Conservation (phyloP, 2,113 vertebrate genomes). For the Xyliphius kryptos region DNA sequence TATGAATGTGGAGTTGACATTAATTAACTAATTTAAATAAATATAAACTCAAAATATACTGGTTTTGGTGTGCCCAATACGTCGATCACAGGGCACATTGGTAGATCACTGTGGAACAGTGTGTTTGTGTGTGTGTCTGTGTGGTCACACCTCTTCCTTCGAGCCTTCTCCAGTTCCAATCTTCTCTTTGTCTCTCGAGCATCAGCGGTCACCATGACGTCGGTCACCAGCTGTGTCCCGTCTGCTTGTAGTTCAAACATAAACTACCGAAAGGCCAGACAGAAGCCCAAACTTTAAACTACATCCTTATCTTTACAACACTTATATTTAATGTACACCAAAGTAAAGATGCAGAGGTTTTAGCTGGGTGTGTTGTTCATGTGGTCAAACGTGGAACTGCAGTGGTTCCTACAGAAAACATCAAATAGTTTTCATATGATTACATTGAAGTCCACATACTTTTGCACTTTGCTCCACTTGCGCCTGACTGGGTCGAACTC, state of each 20-base stretch:
- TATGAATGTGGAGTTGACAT: slow-evolving; percentile 40
- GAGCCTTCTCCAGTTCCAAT: slow-evolving; percentile 58
- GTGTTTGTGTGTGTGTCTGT: too few relatives aligned
- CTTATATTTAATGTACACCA: too few relatives aligned
- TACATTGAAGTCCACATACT: slow-evolving; percentile 55
- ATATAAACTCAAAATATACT: too few relatives aligned
- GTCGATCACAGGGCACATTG: too few relatives aligned
- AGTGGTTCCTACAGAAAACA: background rate
- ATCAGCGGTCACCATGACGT: slow-evolving; percentile 70
- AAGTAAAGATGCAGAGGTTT: too few relatives aligned
- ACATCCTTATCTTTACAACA: background rate
- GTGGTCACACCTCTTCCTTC: slow-evolving; percentile 59
- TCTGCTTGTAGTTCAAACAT: slow-evolving; percentile 64
- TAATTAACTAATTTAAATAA: background rate
- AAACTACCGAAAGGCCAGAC: slow-evolving; percentile 50
- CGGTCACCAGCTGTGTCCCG: slow-evolving; percentile 65
- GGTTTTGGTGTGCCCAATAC: too few relatives aligned
- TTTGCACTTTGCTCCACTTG: slow-evolving; percentile 62
- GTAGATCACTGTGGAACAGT: too few relatives aligned
- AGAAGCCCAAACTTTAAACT: background rate
- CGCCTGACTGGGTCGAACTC: slow-evolving; percentile 54
- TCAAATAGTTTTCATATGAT: background rate
- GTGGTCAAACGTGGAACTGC: background rate
- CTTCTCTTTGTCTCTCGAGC: slow-evolving; percentile 63
- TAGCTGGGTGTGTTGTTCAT: too few relatives aligned